Percentiles rank a stretch among this genome's conserved stretches.
Evolutionary conservation across 2,888 invertebrate species (phyloP).

Genomic region (Ophonus ardosiacus): DNA sequence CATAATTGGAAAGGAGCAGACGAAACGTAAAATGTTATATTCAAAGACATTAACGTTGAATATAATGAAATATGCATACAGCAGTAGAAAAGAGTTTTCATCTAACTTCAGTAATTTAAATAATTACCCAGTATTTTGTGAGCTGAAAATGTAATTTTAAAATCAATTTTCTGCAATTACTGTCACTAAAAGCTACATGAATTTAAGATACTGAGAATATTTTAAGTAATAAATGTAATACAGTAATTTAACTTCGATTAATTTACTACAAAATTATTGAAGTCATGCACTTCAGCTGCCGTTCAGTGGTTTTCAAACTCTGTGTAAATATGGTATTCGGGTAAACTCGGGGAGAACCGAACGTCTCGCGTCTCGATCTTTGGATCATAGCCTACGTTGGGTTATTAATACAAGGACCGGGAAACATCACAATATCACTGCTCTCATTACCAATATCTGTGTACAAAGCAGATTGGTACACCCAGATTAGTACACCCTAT

Average conservation of each 20-base stretch:
- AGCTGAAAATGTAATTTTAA: constrained; percentile 23
- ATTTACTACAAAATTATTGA: background rate
- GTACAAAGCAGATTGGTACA: too few species aligned
- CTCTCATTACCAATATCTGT: too few species aligned
- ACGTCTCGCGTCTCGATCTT: too few species aligned
- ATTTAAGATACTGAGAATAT: constrained; percentile 6
- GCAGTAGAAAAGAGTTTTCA: constrained; percentile 19
- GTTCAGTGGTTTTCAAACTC: too few species aligned
- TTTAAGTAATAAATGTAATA: constrained; percentile 17
- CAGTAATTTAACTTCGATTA: background rate
- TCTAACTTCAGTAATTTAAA: constrained; percentile 38
- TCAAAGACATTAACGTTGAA: constrained; percentile 32
- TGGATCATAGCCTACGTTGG: too few species aligned
- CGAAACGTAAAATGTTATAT: constrained; percentile 32
- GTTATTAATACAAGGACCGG: too few species aligned
- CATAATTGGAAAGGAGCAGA: constrained; percentile 16
- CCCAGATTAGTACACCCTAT: too few species aligned
- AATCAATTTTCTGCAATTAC: constrained; percentile 31
- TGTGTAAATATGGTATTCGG: too few species aligned
- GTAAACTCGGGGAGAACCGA: too few species aligned
- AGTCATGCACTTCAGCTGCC: too few species aligned
- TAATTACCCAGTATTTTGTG: constrained; percentile 37
- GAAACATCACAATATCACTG: too few species aligned
- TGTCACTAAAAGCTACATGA: constrained; percentile 1
- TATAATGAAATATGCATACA: constrained; percentile 32